Conservation (phyloP, 2,888 invertebrate species). For the Eilema caniola region DNA sequence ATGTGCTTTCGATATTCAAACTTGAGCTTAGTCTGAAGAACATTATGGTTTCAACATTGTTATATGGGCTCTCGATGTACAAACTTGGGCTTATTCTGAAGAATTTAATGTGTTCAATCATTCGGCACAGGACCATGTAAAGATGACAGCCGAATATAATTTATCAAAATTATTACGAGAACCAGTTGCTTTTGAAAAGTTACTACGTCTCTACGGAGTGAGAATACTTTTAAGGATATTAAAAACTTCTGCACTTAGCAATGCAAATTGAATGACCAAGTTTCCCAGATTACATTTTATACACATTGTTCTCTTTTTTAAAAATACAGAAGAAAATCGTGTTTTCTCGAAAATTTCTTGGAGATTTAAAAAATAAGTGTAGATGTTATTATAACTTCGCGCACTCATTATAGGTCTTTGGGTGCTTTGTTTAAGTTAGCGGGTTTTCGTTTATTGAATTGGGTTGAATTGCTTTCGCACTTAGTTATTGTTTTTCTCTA, state of each 20-base stretch:
- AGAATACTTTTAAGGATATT: conserved; percentile 5
- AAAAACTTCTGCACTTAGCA: conserved; percentile 31
- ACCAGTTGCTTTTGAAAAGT: not conserved
- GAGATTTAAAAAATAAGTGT: conserved; percentile 25
- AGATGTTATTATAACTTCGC: conserved; percentile 32
- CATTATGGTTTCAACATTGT: no score
- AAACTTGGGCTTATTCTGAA: not conserved
- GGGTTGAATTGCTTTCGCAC: not conserved
- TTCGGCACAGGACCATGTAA: not conserved
- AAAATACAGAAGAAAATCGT: conserved; percentile 13
- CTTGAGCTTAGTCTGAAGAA: no score
- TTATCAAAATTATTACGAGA: not conserved
- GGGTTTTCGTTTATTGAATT: conserved; percentile 3
- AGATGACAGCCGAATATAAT: not conserved
- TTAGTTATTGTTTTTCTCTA: not conserved
- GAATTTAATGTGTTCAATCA: not conserved
- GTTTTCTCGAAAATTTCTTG: conserved; percentile 24
- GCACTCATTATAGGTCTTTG: conserved; percentile 12
- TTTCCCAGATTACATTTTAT: conserved; percentile 28
- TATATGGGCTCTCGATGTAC: not conserved
- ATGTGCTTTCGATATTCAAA: not conserved
- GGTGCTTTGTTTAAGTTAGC: conserved; percentile 18
- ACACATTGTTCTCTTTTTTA: conserved; percentile 16
- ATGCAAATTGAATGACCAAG: conserved; percentile 34
- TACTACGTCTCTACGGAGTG: not conserved